A percentile compares a stretch with the other conserved stretches of the same genome.
These are phyloP conservation scores for Meleagris gallopavo DNA, from an alignment of 2,113 vertebrate species.

Conservation along the genomic window DNA sequence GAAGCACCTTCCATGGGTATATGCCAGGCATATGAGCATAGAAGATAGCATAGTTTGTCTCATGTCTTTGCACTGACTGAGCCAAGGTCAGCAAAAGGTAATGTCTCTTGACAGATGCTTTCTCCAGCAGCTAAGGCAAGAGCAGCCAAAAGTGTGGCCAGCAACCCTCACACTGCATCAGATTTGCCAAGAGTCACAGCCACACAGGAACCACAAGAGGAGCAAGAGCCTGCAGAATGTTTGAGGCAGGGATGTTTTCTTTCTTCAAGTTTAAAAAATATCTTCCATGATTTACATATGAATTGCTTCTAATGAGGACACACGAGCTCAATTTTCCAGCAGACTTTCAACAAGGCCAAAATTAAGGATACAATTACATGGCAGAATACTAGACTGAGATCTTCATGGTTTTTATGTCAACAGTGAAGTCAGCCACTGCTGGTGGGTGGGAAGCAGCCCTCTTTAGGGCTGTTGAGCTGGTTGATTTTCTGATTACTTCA, in stretches of 20 bases:
- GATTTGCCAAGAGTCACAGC: background rate
- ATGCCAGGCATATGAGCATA: background rate
- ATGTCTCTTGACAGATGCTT: background rate
- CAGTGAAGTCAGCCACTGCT: conserved; percentile 65
- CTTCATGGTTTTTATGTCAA: conserved; percentile 63
- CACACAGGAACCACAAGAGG: background rate
- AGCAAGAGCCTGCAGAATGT: conserved; percentile 10
- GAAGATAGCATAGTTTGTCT: background rate
- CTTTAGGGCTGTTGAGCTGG: conserved; percentile 61
- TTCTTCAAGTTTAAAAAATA: conserved; percentile 2
- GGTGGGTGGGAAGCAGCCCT: conserved; percentile 60
- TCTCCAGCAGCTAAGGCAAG: background rate
- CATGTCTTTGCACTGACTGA: background rate
- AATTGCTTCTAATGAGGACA: conserved; percentile 73
- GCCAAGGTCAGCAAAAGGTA: background rate
- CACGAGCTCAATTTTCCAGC: conserved; percentile 46
- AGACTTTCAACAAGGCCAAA: conserved; percentile 68
- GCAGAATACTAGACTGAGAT: conserved; percentile 56
- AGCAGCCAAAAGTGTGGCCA: background rate
- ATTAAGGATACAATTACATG: conserved; percentile 69
- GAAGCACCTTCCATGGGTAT: background rate
- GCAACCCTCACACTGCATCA: background rate
- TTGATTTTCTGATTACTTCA: conserved; percentile 74
- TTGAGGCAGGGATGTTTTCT: conserved; percentile 6
- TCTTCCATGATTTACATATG: conserved; percentile 68